phyloP scores from a whole-genome alignment of 64 coral and sea anemone species.

The Pachyseris speciosa region DNA sequence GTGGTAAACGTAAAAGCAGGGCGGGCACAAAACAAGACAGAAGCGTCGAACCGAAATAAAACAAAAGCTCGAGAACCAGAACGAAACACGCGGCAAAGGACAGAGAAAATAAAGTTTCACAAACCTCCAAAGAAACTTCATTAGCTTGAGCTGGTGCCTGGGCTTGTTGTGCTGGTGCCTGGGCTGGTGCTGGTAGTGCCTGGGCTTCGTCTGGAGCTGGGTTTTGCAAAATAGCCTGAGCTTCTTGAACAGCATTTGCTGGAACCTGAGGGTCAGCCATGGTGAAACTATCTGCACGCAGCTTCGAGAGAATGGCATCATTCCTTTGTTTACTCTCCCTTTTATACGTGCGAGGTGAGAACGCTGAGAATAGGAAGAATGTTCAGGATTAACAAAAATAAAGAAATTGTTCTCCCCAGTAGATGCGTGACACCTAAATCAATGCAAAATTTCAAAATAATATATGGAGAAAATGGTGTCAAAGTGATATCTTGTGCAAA shows the following conservation, averaged over 20 bases:
- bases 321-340: background rate
- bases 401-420: no score
- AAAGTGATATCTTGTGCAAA: no score
- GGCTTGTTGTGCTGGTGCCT: background rate
- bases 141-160: background rate
- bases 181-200: no score
- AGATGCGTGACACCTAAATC: no score
- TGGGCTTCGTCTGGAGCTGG: background rate
- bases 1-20: no score
- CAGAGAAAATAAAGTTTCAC: background rate
- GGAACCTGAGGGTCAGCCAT: background rate
- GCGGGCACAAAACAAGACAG: no score
- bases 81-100: background rate
- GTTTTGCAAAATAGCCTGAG: background rate
- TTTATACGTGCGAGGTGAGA: background rate
- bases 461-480: no score
- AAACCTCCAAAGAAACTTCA: slow-evolving; percentile 20
- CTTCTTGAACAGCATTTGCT: background rate
- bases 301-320: background rate
- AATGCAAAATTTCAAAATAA: no score
- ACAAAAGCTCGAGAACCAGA: background rate
- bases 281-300: background rate
- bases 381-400: no score
- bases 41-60: no score
- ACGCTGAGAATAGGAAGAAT: no score